phyloP scores from a whole-genome alignment of 2,888 invertebrate species.

The Leptarthrus brevirostris region DNA sequence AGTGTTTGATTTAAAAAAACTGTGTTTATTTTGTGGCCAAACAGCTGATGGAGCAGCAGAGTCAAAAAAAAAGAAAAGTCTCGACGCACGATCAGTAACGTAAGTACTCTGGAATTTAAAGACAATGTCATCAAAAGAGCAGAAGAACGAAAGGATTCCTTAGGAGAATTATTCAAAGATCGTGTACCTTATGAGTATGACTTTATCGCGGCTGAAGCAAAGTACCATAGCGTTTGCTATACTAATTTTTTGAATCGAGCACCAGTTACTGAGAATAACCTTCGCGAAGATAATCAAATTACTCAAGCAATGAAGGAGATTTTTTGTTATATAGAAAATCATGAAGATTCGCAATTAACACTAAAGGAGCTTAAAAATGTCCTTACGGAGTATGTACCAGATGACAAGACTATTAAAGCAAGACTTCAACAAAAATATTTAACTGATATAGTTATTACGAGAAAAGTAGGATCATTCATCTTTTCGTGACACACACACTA shows the following conservation, averaged over 20 bases:
- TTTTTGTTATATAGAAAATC: constrained; percentile 37
- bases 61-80: constrained; percentile 28
- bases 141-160: constrained; percentile 42
- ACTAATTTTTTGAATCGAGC: constrained; percentile 5
- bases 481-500: constrained; percentile 13
- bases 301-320: too few relatives aligned
- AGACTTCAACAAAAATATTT: constrained; percentile 1
- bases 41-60: constrained; percentile 37
- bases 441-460: constrained; percentile 20
- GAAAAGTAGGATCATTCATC: constrained; percentile 15
- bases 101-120: constrained; percentile 43
- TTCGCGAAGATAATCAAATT: constrained; percentile 21
- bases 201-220: constrained; percentile 7
- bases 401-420: neutral
- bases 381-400: too few relatives aligned
- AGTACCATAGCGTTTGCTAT: neutral
- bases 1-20: constrained; percentile 41
- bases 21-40: constrained; percentile 46
- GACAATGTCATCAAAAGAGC: constrained; percentile 41
- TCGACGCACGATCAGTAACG: constrained; percentile 37
- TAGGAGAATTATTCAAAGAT: neutral
- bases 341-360: constrained; percentile 33
- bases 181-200: neutral
- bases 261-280: constrained; percentile 12
- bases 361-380: constrained; percentile 26